Percentiles rank a stretch among this genome's conserved stretches.
Conservation (phyloP, 2,888 invertebrate genomes). For the Melanostoma mellinum region DNA sequence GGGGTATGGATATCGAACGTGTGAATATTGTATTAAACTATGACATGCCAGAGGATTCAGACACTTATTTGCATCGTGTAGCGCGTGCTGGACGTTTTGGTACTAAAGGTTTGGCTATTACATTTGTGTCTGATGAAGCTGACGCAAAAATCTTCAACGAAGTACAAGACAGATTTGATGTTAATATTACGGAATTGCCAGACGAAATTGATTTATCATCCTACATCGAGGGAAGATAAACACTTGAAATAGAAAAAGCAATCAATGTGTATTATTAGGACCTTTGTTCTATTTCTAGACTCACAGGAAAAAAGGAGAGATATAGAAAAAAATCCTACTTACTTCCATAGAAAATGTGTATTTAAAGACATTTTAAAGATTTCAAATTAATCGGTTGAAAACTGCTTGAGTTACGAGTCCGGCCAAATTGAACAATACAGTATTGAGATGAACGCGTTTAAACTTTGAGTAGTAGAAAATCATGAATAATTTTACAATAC, state of each 20-base stretch:
- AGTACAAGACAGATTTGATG: constrained; percentile 99
- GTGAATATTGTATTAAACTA: constrained; percentile 99
- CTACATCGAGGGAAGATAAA: constrained; percentile 85
- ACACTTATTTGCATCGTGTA: constrained; percentile 98
- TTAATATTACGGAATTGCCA: constrained; percentile 98
- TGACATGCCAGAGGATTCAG: constrained; percentile 99
- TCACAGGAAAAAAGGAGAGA: constrained; percentile 42
- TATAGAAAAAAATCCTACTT: too few relatives aligned
- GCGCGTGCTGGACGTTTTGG: constrained; percentile 99
- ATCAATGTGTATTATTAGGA: constrained; percentile 41
- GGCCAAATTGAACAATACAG: too few relatives aligned
- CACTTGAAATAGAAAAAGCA: constrained; percentile 24
- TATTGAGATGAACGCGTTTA: too few relatives aligned
- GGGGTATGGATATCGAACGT: constrained; percentile 99
- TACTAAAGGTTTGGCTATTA: constrained; percentile 99
- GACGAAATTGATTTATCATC: constrained; percentile 99
- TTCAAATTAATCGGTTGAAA: too few relatives aligned
- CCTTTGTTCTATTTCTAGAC: constrained; percentile 61
- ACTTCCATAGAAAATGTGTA: too few relatives aligned
- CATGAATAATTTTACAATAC: too few relatives aligned
- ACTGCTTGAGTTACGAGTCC: too few relatives aligned
- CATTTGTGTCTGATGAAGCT: constrained; percentile 98
- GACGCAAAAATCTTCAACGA: constrained; percentile 99
- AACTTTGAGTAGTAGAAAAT: too few relatives aligned
- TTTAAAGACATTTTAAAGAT: too few relatives aligned